These are phyloP conservation scores for Zelleria hepariella DNA, from an alignment of 2,888 invertebrate genomes.

Conservation along the genomic window DNA sequence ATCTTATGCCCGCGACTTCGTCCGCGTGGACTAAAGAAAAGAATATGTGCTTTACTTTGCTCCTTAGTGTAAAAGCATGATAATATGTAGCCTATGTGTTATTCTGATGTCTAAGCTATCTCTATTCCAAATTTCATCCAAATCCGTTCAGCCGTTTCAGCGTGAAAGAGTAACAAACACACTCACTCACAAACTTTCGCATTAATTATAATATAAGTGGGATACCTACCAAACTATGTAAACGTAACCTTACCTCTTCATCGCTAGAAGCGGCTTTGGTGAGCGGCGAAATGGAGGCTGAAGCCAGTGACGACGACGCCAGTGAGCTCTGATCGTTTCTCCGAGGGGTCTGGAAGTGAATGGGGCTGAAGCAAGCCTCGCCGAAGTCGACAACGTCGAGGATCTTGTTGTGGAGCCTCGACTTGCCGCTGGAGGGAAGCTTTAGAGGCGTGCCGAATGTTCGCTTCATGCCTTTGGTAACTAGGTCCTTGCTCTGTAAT, in stretches of 20 bases:
- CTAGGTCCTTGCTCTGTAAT: slow-evolving; percentile 41
- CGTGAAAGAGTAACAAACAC: too few relatives aligned
- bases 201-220: too few relatives aligned
- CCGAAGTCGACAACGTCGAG: slow-evolving; percentile 52
- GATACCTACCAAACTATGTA: neutral
- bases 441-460: slow-evolving; percentile 56
- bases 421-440: slow-evolving; percentile 21
- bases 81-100: too few relatives aligned
- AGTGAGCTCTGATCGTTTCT: slow-evolving; percentile 29
- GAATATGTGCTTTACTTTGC: too few relatives aligned
- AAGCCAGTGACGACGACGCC: slow-evolving; percentile 43
- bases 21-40: too few relatives aligned
- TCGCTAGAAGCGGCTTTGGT: slow-evolving; percentile 47
- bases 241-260: slow-evolving; percentile 38
- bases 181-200: too few relatives aligned
- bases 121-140: too few relatives aligned
- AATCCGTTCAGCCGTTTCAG: too few relatives aligned
- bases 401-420: slow-evolving; percentile 52
- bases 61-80: too few relatives aligned
- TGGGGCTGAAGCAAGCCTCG: slow-evolving; percentile 55
- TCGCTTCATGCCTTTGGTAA: slow-evolving; percentile 53
- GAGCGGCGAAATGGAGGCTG: slow-evolving; percentile 51
- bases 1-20: too few relatives aligned
- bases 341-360: slow-evolving; percentile 47
- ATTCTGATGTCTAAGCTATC: too few relatives aligned